phyloP scores from a whole-genome alignment of 2,797 vertebrate species.

The Gobio occitaniae region DNA sequence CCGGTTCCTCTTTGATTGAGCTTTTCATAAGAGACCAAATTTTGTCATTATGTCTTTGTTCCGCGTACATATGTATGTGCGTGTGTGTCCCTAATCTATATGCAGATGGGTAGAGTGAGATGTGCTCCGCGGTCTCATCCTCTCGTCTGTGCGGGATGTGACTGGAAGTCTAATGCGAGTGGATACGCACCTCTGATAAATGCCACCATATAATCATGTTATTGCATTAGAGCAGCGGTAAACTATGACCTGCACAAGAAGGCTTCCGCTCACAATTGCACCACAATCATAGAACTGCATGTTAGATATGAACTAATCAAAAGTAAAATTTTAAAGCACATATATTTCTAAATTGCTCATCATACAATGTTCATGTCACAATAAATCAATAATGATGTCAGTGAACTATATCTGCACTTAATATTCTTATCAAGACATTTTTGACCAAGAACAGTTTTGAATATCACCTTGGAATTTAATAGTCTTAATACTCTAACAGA shows the following conservation, averaged over 20 bases:
- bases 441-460: not conserved
- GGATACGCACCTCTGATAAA: slow-evolving; percentile 66
- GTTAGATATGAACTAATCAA: slow-evolving; percentile 48
- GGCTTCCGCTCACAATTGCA: slow-evolving; percentile 45
- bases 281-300: slow-evolving; percentile 51
- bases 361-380: not conserved
- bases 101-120: slow-evolving; percentile 74
- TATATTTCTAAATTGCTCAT: not conserved
- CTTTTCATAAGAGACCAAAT: slow-evolving; percentile 43
- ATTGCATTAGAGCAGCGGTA: slow-evolving; percentile 71
- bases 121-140: slow-evolving; percentile 69
- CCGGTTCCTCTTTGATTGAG: not conserved
- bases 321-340: slow-evolving; percentile 5
- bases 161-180: slow-evolving; percentile 72
- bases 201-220: slow-evolving; percentile 74
- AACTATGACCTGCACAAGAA: slow-evolving; percentile 68
- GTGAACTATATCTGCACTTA: not conserved
- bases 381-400: not conserved
- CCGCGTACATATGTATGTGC: slow-evolving; percentile 9
- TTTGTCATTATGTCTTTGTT: slow-evolving; percentile 34
- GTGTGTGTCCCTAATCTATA: slow-evolving; percentile 72
- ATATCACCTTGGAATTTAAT: not conserved
- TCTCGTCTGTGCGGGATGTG: slow-evolving; percentile 75
- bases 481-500: not conserved
- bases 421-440: not conserved